A percentile compares a stretch with the other conserved stretches of the same genome.
Evolutionary conservation across 2,888 invertebrate species (phyloP).

Genomic region (Tuberolachnus salignus): DNA sequence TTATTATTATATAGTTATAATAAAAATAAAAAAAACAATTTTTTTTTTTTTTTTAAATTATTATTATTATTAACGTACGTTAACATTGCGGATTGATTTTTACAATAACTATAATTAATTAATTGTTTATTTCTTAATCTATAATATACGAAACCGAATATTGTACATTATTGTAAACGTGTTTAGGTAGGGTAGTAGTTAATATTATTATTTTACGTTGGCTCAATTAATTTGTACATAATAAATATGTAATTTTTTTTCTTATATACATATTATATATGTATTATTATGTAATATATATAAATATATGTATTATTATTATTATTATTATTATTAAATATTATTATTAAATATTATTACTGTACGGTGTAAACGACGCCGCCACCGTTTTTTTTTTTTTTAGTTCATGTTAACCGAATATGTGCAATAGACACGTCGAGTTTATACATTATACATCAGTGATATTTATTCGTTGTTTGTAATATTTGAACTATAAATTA

Average conservation of each 20-base stretch:
- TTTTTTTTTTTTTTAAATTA: conserved; percentile 9
- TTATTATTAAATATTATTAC: conserved; percentile 30
- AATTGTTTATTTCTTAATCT: conserved; percentile 6
- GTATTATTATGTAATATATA: not conserved
- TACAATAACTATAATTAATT: too few species aligned
- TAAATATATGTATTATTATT: conserved; percentile 21
- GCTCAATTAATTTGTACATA: conserved; percentile 55
- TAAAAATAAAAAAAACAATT: too few species aligned
- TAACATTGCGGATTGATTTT: too few species aligned
- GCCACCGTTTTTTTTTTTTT: too few species aligned
- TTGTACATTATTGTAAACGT: conserved; percentile 30
- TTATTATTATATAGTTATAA: too few species aligned
- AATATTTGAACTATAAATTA: conserved; percentile 46
- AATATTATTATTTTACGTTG: conserved; percentile 52
- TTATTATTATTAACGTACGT: conserved; percentile 18
- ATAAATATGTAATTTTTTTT: conserved; percentile 52
- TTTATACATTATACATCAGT: conserved; percentile 53
- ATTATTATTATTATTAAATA: conserved; percentile 5
- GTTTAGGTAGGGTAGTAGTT: conserved; percentile 22
- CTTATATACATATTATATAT: conserved; percentile 6
- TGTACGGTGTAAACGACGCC: conserved; percentile 29
- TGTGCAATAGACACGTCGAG: conserved; percentile 52
- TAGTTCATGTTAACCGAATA: conserved; percentile 47
- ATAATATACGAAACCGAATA: not conserved
- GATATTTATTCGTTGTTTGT: conserved; percentile 55